Percentiles rank a stretch among this genome's conserved stretches.
phyloP scores from a whole-genome alignment of 2,797 vertebrate genomes.

The Microhierax caerulescens region DNA sequence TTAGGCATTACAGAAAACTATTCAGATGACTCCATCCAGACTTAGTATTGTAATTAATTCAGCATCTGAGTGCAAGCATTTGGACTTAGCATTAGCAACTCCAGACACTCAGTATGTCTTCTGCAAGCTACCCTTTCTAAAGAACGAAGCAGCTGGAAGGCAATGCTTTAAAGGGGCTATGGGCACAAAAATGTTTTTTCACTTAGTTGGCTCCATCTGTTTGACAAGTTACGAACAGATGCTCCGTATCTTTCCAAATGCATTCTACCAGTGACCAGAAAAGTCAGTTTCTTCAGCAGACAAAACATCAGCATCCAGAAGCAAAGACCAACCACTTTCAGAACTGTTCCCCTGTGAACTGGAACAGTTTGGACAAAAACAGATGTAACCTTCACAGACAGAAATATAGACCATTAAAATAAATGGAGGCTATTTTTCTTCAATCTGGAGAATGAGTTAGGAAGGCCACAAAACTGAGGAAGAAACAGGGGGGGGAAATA shows the following conservation, averaged over 20 bases:
- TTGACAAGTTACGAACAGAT: slow-evolving; percentile 54
- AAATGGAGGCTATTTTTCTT: not conserved
- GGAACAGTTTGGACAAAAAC: slow-evolving; percentile 16
- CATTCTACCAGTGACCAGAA: slow-evolving; percentile 50
- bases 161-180: not conserved
- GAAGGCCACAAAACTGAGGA: not conserved
- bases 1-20: not conserved
- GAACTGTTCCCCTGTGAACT: not conserved
- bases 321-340: not conserved
- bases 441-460: not conserved
- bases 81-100: not conserved
- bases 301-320: slow-evolving; percentile 42
- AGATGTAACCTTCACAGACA: not conserved
- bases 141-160: slow-evolving; percentile 44
- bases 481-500: not conserved
- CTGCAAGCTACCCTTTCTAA: slow-evolving; percentile 6
- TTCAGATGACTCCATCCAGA: not conserved
- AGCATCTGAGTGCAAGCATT: not conserved
- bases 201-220: slow-evolving; percentile 57
- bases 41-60: not conserved
- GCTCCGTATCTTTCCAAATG: slow-evolving; percentile 25
- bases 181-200: slow-evolving; percentile 40
- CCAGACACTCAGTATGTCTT: not conserved
- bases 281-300: slow-evolving; percentile 37
- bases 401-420: not conserved